These are phyloP conservation scores for Diploscapter pachys DNA, from an alignment of 1,140 invertebrate species.

Conservation along the genomic window DNA sequence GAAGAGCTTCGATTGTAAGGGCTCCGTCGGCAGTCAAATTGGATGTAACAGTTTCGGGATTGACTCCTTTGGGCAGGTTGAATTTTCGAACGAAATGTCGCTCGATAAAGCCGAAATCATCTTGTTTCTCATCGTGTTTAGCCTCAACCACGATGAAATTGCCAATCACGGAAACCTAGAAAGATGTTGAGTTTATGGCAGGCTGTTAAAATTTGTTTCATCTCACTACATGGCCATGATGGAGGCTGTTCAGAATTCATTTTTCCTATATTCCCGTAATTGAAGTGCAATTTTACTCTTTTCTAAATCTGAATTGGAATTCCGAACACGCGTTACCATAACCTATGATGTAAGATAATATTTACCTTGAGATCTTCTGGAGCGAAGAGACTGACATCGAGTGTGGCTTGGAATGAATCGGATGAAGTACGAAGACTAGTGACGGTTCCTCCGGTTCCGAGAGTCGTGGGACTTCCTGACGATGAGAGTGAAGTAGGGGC, in stretches of 20 bases:
- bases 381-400: conserved; percentile 29
- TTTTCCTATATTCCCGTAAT: too few relatives aligned
- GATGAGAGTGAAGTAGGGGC: too few relatives aligned
- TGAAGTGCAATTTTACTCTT: too few relatives aligned
- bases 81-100: conserved; percentile 35
- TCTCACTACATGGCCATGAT: too few relatives aligned
- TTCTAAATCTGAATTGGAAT: too few relatives aligned
- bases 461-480: not conserved
- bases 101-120: conserved; percentile 35
- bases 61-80: conserved; percentile 32
- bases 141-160: conserved; percentile 36
- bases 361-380: conserved; percentile 31
- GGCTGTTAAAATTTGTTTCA: conserved; percentile 2
- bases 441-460: conserved; percentile 11
- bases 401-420: conserved; percentile 30
- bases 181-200: not conserved
- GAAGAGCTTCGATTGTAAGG: conserved; percentile 35
- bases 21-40: conserved; percentile 36
- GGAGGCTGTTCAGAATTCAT: too few relatives aligned
- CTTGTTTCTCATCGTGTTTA: conserved; percentile 39
- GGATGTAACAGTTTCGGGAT: conserved; percentile 34
- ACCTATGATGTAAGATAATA: too few relatives aligned
- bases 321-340: too few relatives aligned
- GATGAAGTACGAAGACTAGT: conserved; percentile 21
- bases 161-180: conserved; percentile 37